Percentiles rank a stretch among this genome's conserved stretches.
These are phyloP conservation scores for Argopecten irradians DNA, from an alignment of 1,140 invertebrate genomes.

Conservation along the genomic window DNA sequence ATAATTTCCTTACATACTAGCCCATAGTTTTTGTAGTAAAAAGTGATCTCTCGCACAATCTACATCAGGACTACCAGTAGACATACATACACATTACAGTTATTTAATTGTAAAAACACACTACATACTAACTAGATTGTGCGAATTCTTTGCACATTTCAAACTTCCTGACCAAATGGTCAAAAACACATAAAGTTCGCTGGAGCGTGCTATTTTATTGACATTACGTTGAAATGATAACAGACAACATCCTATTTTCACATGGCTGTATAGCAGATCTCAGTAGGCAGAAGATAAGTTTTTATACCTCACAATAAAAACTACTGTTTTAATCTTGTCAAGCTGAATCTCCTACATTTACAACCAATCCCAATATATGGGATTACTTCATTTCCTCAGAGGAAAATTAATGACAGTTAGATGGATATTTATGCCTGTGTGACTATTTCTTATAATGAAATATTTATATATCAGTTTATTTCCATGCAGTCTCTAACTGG, in stretches of 20 bases:
- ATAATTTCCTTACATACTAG: not conserved
- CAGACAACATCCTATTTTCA: not conserved
- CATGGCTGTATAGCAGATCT: not conserved
- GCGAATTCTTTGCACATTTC: not conserved
- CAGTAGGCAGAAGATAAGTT: not conserved
- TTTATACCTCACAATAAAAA: not conserved
- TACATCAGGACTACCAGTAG: not conserved
- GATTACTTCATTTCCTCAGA: not conserved
- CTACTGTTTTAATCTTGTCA: not conserved
- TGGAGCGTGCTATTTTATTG: not conserved
- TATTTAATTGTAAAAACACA: not conserved
- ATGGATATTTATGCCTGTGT: not conserved
- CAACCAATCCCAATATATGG: not conserved
- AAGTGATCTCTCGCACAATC: not conserved
- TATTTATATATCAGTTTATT: slow-evolving; percentile 4
- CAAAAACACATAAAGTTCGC: not conserved
- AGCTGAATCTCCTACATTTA: not conserved
- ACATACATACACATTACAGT: not conserved
- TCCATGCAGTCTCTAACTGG: not conserved
- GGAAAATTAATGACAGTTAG: not conserved
- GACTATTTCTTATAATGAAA: not conserved
- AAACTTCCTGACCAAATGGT: slow-evolving; percentile 15
- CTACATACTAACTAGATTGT: not conserved
- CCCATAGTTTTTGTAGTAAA: not conserved
- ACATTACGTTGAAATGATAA: not conserved